Base-by-base conservation (phyloP, 2,797 vertebrate species). In the Chrysocyon brachyurus region DNA sequence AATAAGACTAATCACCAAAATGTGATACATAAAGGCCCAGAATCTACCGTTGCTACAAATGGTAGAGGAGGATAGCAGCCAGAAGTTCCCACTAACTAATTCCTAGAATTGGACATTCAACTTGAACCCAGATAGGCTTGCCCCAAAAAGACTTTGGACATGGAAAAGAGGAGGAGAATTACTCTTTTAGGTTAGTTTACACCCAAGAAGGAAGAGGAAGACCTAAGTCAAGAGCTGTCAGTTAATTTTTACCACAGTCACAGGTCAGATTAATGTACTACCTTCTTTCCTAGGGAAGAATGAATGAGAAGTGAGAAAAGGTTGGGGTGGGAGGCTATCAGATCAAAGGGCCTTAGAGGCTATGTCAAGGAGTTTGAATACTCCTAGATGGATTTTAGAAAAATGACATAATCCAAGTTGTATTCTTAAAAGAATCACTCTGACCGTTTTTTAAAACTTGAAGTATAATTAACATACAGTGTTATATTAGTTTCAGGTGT, bases 231-330 rank as follows among this genome's bases (percentile, higher is more conserved):
- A 31, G 56, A 15, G 28, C 59, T 83, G n/a, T 61, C 56, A 33
- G 8, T 61, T 94, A 54, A 17, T 83, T 88, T 77, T 97, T 64
- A 19, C n/a, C 54, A 78, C 16, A 82, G 12, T 82, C 66, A 83
- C 49, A 85, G 87, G 68, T 87, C 87, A 90, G 77, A 57, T 64
- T 56, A 54, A 72, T 61, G 78, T 83, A 5, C 14, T 73, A 16
- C 36, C 33, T 88, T 92, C 46, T 26, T 95, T 70, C 59, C 26
- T 87, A 28, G 68, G 31, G 66, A 93, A 54, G 26, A 56, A 11
- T 92, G 86, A 72, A 61, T 22, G 54, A 89, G 26, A n/a, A 31
- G 5, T 46, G 17, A 36, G 72, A 22, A 78, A 33, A 81, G 81
- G 14, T 83, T 78, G 59, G 54, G 12, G 14, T 93, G 36, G 56